A percentile compares a stretch with the other conserved stretches of the same genome.
phyloP scores from a whole-genome alignment of 2,888 invertebrate genomes.

The Chelonus formosanus region DNA sequence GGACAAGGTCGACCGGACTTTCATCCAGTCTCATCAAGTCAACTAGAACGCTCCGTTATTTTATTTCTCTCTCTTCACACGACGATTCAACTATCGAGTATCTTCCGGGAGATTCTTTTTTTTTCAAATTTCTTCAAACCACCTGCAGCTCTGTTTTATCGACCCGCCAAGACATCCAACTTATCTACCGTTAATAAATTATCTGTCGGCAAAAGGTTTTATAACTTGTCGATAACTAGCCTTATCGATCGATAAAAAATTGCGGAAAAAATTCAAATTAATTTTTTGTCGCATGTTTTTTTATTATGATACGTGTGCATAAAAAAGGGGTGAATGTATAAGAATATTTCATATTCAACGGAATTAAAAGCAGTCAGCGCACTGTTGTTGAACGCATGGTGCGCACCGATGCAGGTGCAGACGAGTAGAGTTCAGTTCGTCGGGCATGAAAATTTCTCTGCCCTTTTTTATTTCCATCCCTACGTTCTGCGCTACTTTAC shows the following conservation, averaged over 20 bases:
- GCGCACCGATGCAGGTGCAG: slow-evolving; percentile 50
- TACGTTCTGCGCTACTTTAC: neutral
- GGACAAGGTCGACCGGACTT: slow-evolving; percentile 34
- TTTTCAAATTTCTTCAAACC: no score
- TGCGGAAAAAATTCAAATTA: no score
- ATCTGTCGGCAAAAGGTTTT: no score
- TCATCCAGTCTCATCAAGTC: slow-evolving; percentile 4
- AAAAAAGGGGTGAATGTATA: neutral
- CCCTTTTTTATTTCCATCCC: slow-evolving; percentile 43
- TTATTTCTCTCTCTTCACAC: neutral
- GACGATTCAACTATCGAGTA: no score
- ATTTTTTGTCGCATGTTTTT: no score
- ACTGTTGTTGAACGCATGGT: slow-evolving; percentile 68
- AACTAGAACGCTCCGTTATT: slow-evolving; percentile 17
- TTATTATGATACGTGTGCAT: no score
- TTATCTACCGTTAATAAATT: no score
- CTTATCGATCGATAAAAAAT: no score
- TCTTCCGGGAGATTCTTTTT: no score
- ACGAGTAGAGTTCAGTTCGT: slow-evolving; percentile 43
- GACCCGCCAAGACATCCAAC: no score
- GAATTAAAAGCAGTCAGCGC: slow-evolving; percentile 64
- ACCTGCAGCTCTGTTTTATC: no score
- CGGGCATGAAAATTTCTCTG: slow-evolving; percentile 56
- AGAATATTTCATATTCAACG: neutral
- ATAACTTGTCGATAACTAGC: no score